Base-by-base conservation (phyloP, 2,797 vertebrate genomes). In the Moxostoma hubbsi region DNA sequence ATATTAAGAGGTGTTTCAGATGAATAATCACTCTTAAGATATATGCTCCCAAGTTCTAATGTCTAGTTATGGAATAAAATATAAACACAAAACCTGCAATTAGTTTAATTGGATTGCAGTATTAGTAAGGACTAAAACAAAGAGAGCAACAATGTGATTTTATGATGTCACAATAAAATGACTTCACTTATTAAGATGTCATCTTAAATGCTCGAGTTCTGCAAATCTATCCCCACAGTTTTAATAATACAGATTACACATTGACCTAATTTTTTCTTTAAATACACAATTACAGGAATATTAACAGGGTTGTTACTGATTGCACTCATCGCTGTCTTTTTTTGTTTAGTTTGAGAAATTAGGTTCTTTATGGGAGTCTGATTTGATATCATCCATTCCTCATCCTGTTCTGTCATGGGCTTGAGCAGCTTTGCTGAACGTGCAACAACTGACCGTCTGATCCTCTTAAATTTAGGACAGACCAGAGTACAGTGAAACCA, bases 1-100 rank as follows among this genome's bases (percentile, higher is more conserved):
- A 91, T 91, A 88, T 89, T 85, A 90, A 85, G 71, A 85, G 88
- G 84, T 83, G 84, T 80, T 86, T 89, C 84, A 89, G 88, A 92
- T 91, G 87, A 90, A 82, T 82, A 85, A 88, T 90, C 86, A 89
- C 88, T 87, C 88, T 89, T 88, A 81, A 86, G 86, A 87, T 82
- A 88, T 84, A 88, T 88, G 82, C 78, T 86, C 81, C 53, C 57
- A 18, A 75, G 77, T 87, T 88, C 83, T 81, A 81, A 83, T 84
- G 79, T 84, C 83, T 84, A 84, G 85, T 79, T 88, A 82, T 83
- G 82, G 82, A 85, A 88, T 91, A 89, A 89, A 91, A 88, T 83
- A 80, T 88, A 77, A 89, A 85, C 76, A 85, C 81, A 81, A 84
- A 89, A 87, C 78, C 72, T 83, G 81, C 79, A 88, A 82, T 82